Conservation (phyloP, 2,113 vertebrate species). For the Egretta garzetta region DNA sequence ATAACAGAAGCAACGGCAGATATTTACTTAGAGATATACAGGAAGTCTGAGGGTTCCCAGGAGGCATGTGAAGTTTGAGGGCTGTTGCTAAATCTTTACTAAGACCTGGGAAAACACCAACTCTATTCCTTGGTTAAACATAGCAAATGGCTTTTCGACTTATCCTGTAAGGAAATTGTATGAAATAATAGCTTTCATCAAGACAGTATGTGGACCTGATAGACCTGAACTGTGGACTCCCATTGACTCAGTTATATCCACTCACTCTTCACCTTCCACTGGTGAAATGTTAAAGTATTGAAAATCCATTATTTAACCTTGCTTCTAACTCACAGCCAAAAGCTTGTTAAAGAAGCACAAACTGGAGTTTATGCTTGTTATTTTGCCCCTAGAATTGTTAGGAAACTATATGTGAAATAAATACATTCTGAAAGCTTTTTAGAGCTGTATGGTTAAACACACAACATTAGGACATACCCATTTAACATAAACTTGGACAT, state of each 20-base stretch:
- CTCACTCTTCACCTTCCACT: not conserved
- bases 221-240: not conserved
- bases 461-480: not conserved
- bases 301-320: not conserved
- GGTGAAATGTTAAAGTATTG: not conserved
- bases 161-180: not conserved
- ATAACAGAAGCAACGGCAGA: not conserved
- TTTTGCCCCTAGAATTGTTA: not conserved
- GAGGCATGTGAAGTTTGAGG: not conserved
- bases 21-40: not conserved
- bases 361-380: not conserved
- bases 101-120: not conserved
- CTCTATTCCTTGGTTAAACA: not conserved
- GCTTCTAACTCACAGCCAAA: not conserved
- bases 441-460: not conserved
- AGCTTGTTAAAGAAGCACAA: not conserved
- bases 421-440: not conserved
- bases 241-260: not conserved
- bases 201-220: not conserved
- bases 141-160: not conserved
- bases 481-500: not conserved
- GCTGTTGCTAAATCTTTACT: not conserved
- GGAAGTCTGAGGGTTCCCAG: not conserved
- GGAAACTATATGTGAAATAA: not conserved
- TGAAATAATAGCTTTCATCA: not conserved